Conservation (phyloP, 2,113 vertebrate species). For the Perca schrenkii region DNA sequence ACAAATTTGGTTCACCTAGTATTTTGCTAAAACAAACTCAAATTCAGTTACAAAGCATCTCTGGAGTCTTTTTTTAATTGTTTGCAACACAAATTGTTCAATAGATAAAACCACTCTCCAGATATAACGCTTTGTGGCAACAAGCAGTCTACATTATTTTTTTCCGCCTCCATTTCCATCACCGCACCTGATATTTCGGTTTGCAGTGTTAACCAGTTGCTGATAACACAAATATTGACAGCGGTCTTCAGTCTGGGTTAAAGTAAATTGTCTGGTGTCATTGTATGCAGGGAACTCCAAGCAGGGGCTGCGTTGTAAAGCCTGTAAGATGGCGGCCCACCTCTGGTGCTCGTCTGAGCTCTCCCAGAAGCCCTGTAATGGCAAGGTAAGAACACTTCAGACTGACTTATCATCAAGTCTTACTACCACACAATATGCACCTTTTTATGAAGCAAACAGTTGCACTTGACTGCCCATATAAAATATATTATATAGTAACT, state of each 20-base stretch:
- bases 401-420: neutral
- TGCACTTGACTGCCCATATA: neutral
- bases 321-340: constrained; percentile 90
- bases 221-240: neutral
- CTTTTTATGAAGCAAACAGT: neutral
- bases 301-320: constrained; percentile 91
- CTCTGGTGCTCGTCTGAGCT: constrained; percentile 92
- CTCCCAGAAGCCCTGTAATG: constrained; percentile 89
- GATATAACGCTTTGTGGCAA: neutral
- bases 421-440: neutral
- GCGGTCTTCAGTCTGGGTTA: neutral
- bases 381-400: constrained; percentile 82
- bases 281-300: constrained; percentile 89
- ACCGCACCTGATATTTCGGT: neutral
- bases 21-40: neutral
- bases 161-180: neutral
- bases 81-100: neutral
- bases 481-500: neutral
- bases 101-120: neutral
- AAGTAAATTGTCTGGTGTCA: constrained; percentile 24
- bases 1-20: neutral
- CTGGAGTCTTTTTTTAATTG: neutral
- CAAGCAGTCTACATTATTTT: neutral
- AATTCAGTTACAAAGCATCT: neutral
- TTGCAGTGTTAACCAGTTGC: neutral